Conservation (phyloP, 2,888 invertebrate species). For the Ochropleura plecta region DNA sequence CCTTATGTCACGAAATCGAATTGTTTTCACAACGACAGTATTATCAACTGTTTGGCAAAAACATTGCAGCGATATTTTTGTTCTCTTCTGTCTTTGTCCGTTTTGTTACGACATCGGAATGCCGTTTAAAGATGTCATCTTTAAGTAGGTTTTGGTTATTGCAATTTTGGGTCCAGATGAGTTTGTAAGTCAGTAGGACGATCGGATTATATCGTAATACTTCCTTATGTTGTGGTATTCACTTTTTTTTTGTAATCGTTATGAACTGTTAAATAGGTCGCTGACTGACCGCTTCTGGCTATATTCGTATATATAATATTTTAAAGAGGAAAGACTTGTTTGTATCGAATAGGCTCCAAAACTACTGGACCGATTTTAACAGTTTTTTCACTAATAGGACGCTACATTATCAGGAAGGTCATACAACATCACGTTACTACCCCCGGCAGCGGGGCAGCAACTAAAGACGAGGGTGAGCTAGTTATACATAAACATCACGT, state of each 20-base stretch:
- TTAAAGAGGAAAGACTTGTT: too few species aligned
- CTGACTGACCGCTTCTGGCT: too few species aligned
- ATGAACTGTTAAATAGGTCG: too few species aligned
- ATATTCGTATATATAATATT: too few species aligned
- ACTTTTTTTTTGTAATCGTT: neutral
- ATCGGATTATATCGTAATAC: constrained; percentile 14
- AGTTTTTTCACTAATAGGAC: too few species aligned
- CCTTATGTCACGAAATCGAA: constrained; percentile 48
- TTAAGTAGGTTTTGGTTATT: constrained; percentile 33
- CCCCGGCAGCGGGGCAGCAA: too few species aligned
- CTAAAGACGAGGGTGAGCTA: too few species aligned
- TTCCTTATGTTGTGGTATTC: neutral
- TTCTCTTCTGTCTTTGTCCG: constrained; percentile 23
- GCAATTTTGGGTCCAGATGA: constrained; percentile 33
- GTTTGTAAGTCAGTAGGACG: constrained; percentile 35
- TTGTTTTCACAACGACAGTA: constrained; percentile 49
- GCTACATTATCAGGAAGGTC: too few species aligned
- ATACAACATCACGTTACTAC: too few species aligned
- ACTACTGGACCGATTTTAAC: too few species aligned
- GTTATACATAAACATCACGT: too few species aligned
- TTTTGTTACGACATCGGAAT: constrained; percentile 54
- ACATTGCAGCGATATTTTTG: constrained; percentile 43
- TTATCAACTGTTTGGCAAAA: constrained; percentile 43
- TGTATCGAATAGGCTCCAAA: too few species aligned
- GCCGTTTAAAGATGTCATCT: constrained; percentile 43